Evolutionary conservation across 35 echinoderm and acorn worm species (phyloP).

Genomic region (Strongylocentrotus purpuratus): DNA sequence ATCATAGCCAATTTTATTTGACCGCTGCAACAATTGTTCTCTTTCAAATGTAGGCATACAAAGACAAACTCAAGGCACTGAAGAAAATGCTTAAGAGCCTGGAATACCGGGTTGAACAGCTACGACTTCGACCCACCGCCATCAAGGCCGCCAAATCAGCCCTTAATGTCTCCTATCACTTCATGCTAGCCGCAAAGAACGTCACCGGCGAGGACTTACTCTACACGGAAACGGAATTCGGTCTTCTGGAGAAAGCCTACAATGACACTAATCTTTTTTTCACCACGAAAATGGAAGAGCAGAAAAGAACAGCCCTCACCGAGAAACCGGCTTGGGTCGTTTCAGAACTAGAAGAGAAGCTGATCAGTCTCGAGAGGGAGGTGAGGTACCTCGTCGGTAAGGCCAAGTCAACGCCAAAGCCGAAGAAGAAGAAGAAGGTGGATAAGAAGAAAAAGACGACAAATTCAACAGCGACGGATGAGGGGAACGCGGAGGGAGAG

Average conservation of each 20-base stretch:
- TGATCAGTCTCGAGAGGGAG: slow-evolving; percentile 71
- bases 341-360: slow-evolving; percentile 77
- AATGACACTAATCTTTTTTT: slow-evolving; percentile 87
- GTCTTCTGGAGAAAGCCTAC: slow-evolving; percentile 77
- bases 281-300: slow-evolving; percentile 61
- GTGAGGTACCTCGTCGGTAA: slow-evolving; percentile 85
- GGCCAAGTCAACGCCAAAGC: slow-evolving; percentile 66
- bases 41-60: slow-evolving; percentile 55
- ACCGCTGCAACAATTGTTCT: no score
- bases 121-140: slow-evolving; percentile 70
- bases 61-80: slow-evolving; percentile 70
- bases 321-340: slow-evolving; percentile 83
- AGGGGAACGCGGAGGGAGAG: background rate
- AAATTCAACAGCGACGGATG: slow-evolving; percentile 53
- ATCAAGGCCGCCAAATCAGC: slow-evolving; percentile 66
- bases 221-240: slow-evolving; percentile 78
- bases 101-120: slow-evolving; percentile 82
- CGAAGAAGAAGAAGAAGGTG: slow-evolving; percentile 69
- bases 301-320: slow-evolving; percentile 62
- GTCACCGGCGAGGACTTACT: slow-evolving; percentile 53
- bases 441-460: slow-evolving; percentile 61
- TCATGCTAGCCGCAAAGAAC: slow-evolving; percentile 72
- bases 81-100: slow-evolving; percentile 82
- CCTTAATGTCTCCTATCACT: slow-evolving; percentile 70
- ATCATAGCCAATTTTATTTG: no score